A percentile compares a stretch with the other conserved stretches of the same genome.
Conservation (phyloP, 2,797 vertebrate genomes). For the Chanos chanos region DNA sequence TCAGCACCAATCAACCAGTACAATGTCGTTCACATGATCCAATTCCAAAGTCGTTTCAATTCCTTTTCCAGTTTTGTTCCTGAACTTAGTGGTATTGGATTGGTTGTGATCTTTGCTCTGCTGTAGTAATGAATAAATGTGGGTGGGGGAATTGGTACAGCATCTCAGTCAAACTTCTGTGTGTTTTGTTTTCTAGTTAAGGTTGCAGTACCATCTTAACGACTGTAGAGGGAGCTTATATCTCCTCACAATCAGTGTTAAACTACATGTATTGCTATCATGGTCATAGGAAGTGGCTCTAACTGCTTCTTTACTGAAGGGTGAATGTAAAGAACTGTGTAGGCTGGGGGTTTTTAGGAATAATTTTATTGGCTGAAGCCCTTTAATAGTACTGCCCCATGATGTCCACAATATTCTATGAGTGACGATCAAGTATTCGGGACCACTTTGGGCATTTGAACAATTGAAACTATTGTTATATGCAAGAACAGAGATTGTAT, state of each 20-base stretch:
- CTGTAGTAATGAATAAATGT: background rate
- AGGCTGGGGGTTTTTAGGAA: background rate
- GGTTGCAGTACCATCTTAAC: too few species aligned
- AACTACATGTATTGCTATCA: background rate
- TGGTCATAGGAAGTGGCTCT: too few species aligned
- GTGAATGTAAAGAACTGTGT: too few species aligned
- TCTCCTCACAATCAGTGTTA: background rate
- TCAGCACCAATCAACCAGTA: background rate
- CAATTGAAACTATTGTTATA: slow-evolving; percentile 30
- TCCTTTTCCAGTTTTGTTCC: background rate
- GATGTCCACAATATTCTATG: slow-evolving; percentile 7
- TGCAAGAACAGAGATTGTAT: slow-evolving; percentile 36
- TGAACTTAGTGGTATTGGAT: background rate
- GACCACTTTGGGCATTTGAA: background rate
- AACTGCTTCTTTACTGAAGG: too few species aligned
- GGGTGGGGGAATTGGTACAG: too few species aligned
- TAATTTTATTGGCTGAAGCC: background rate
- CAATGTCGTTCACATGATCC: background rate
- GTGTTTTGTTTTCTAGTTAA: too few species aligned
- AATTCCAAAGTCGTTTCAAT: background rate
- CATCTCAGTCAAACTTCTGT: slow-evolving; percentile 3
- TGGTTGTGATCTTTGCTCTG: background rate
- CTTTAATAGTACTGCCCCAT: slow-evolving; percentile 15
- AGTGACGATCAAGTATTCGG: slow-evolving; percentile 4
- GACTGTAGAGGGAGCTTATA: background rate